Evolutionary conservation across 1,140 invertebrate genomes (phyloP).

Genomic region (Drosophila tani): DNA sequence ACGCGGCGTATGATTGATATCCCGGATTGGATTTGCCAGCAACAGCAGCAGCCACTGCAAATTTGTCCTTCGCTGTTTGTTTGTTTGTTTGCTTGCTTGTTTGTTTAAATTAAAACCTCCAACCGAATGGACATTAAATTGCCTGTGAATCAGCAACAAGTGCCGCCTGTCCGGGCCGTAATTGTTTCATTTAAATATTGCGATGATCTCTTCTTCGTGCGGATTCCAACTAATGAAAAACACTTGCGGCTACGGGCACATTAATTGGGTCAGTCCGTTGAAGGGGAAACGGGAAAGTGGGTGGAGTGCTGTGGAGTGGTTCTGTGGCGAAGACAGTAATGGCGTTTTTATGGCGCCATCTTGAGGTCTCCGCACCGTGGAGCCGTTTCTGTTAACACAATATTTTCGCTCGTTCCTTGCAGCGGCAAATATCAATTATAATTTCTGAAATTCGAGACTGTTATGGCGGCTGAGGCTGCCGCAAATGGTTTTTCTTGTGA

Average conservation of each 20-base stretch:
- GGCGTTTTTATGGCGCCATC: constrained; percentile 62
- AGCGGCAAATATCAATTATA: constrained; percentile 68
- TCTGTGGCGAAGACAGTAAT: constrained; percentile 37
- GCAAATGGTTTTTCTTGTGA: constrained; percentile 21
- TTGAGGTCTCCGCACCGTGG: constrained; percentile 36
- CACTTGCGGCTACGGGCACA: constrained; percentile 67
- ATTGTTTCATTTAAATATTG: constrained; percentile 60
- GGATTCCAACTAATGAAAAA: constrained; percentile 69
- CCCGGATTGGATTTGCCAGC: constrained; percentile 32
- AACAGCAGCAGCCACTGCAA: neutral
- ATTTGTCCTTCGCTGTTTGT: constrained; percentile 13
- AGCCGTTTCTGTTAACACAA: constrained; percentile 34
- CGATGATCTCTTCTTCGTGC: constrained; percentile 35
- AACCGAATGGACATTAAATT: constrained; percentile 47
- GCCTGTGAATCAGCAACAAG: constrained; percentile 41
- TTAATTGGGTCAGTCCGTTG: constrained; percentile 63
- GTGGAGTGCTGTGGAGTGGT: neutral
- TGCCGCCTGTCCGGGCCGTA: constrained; percentile 39
- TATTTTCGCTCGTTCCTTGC: constrained; percentile 29
- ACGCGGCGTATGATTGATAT: constrained; percentile 75
- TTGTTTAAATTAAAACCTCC: constrained; percentile 58
- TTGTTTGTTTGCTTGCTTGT: constrained; percentile 8
- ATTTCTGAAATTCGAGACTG: constrained; percentile 55
- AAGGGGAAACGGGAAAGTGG: neutral
- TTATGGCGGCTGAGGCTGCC: constrained; percentile 20